Evolutionary conservation across 2,797 vertebrate genomes (phyloP).

Genomic region (Onychomys leucogaster): DNA sequence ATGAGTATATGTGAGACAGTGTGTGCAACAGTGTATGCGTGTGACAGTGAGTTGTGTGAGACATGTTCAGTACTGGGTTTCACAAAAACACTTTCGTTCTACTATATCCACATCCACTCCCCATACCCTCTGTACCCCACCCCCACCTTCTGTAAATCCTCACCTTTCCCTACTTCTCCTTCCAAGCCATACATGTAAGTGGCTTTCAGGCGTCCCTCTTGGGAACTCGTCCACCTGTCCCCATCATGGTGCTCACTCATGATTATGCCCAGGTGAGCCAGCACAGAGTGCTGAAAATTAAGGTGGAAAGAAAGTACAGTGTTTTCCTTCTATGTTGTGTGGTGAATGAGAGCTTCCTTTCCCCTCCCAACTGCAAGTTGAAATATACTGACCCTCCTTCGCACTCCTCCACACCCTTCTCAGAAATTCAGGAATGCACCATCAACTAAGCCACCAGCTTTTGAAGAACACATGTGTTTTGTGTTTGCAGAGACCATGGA

Average conservation of each 20-base stretch:
- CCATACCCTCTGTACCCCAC: rapidly evolving
- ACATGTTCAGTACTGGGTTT: neutral
- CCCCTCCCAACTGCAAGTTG: neutral
- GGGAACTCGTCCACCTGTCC: neutral
- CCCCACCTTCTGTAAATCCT: neutral
- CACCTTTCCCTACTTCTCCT: neutral
- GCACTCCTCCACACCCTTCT: neutral
- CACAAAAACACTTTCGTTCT: neutral
- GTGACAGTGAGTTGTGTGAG: rapidly evolving
- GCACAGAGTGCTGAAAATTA: neutral
- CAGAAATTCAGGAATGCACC: slow-evolving; percentile 2
- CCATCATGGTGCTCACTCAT: neutral
- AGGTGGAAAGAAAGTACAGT: neutral
- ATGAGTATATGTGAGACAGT: neutral
- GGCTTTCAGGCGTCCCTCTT: neutral
- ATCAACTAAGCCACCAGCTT: neutral
- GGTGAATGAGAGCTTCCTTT: neutral
- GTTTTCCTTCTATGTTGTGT: neutral
- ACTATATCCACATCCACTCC: neutral
- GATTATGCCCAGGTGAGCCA: neutral
- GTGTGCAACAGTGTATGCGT: neutral
- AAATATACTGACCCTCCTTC: neutral
- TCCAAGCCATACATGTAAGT: neutral
- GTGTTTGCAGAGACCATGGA: neutral
- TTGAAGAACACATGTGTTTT: neutral